Base-by-base conservation (phyloP, 2,888 invertebrate genomes). In the Idaea aversata region DNA sequence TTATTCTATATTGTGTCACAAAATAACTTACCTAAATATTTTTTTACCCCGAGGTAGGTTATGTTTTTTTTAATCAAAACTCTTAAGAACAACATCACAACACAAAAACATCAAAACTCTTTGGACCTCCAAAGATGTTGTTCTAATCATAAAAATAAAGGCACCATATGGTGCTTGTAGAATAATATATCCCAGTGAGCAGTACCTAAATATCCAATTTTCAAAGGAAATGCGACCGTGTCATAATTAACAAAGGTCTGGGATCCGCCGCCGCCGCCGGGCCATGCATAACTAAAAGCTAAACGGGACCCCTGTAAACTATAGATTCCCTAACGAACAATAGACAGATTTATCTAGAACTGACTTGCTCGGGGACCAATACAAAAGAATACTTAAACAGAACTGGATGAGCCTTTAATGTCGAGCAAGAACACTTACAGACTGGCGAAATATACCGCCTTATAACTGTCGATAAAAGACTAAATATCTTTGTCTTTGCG, bases 221-320 rank as follows among this genome's bases (percentile, higher is more conserved):
- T 81, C 75, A 79, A 80, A 76, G 75, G 74, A 79, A 59, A 78
- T 79, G 80, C 78, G 80, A 76, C 75, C 80, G 79, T 81, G 82
- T 85, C 89, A 89, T 91, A 90, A 91, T 91, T 91, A 91, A 90
- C 88, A 80, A 81, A 82, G 86, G 83, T 72, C 76, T 78, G 86
- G 86, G 83, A 78, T 81, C 59, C 68, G 63, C 61, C 69, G 69
- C 76, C 81, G 61, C 69, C 70, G 76, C 81, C 76, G 77, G 78
- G 67, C 81, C 85, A 86, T 90, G 90, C 86, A 91, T 90, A 87
- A 89, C 83, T 88, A 84, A 90, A 83, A 77, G 68, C 70, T 71
- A 76, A 78, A 76, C 74, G 77, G 77, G 79, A 81, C 81, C 85
- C 73, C 75, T 70, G 78, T 84, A 85, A 86, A 86, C 85, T 86